Base-by-base conservation (phyloP, 2,888 invertebrate genomes). In the Tenodera sinensis region DNA sequence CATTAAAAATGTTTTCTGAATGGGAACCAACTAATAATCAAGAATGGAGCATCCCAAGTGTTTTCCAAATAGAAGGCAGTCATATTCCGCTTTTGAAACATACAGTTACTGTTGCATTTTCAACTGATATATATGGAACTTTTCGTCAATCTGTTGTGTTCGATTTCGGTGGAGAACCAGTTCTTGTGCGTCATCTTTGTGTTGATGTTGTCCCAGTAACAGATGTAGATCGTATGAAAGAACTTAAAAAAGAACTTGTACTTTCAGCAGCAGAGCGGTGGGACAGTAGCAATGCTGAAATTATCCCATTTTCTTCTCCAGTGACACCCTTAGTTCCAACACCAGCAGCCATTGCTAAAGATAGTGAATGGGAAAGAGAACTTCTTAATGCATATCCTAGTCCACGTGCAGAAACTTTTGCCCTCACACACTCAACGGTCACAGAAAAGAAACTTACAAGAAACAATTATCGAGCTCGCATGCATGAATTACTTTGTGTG, bases 111-210 rank as follows among this genome's bases (percentile, higher is more conserved):
- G 93, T 96, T 83, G 94, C 94, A 86, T 96, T 96, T 92, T 94
- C 94, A 88, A 96, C 96, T 0, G 95, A 96, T 91, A 96, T 97
- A 89, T 97, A 96, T 92, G 97, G 96, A 34, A 97, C 97, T 4
- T 97, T 97, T 92, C 95, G 96, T 3, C 97, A 97, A 93, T 95
- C 96, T 1, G 94, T 97, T 3, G 95, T 97, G 6, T 96, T 97
- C 92, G 97, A 97, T 93, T 96, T 97, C 92, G 96, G 96, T 1
- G 92, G 93, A 88, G 95, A 96, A 92, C 96, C 96, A 0, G 94
- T 95, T 30, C 92, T 96, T 6, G 95, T 96, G 12, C 95, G 95
- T 91, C 95, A 96, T 92, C 93, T 97, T 34, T 96, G 96, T 92
- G 96, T 97, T 6, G 97, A 97, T 92, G 96, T 97, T 6, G 95